Base-by-base conservation (phyloP, 2,888 invertebrate species). In the Villa cingulata region DNA sequence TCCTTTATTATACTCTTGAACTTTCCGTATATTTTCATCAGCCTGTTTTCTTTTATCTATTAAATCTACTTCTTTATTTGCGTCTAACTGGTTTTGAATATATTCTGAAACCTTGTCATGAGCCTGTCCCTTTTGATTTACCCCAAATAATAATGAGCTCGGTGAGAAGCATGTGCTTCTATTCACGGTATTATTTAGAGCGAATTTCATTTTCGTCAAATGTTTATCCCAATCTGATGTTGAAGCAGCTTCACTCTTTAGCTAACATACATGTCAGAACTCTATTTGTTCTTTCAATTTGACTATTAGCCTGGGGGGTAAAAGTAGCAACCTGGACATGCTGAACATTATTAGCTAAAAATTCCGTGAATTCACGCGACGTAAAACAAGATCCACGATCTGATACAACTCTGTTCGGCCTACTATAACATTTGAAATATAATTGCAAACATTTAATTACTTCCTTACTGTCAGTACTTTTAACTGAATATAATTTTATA, bases 151-250 rank as follows among this genome's bases (percentile, higher is more conserved):
- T 23, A 58, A 39, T 27, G 48, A 53, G 51, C 57, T 57, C 2
- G 61, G 58, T 1, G 58, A 55, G 42, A 60, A 54, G 2, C 55
- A 53, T 16, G 60, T 57, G 10, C 55, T 45, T 45, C 57, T 54
- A 41, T 52, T 53, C 12, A 59, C 36, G 1, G 57, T 58, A 45
- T 59, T 60, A 48, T 59, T 59, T 10, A 34, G 14, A 34, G 14
- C 6, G 14, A 34, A 34, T 7, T 15, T 12, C n/a, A 34, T 12
- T 34, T 12, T 38, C 9, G 18, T 4, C 19, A 39, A 39, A 23
- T 39, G 15, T 23, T 20, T 20, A 20, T 39, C 4, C 23, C 39
- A 39, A 23, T 20, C 20, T 2, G 3, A 2, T 3, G 39, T 39
- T 15, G 20, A 6, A 41, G 9, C 10, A 2, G 41, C 4, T 4